Base-by-base conservation (phyloP, 2,113 vertebrate genomes). In the Bettongia penicillata region DNA sequence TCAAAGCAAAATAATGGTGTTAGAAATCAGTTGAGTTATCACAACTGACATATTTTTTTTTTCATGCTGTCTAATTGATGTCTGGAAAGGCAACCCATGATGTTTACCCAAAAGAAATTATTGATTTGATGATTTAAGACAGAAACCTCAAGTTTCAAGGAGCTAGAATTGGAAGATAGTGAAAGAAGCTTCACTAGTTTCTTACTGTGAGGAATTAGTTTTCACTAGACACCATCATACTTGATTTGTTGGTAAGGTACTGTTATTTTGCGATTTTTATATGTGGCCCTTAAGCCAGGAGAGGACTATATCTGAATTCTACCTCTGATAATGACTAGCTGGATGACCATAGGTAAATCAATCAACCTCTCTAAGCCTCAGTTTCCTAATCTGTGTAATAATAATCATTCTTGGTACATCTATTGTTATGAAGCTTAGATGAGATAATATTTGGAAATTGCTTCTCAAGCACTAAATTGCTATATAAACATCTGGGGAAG, bases 21-120 rank as follows among this genome's bases (percentile, higher is more conserved):
- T 95, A 50, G 1, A 92, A 94, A 93, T 96, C 10, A 95, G 7
- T 97, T 92, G 84, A 14, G 7, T 95, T 90, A 9, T 23, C 8
- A 24, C 90, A 48, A 43, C 50, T 92, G 93, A 53, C 23, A 92
- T 25, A 91, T 0, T 95, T 77, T 90, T n/a, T n/a, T n/a, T 1
- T 92, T 26, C 43, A 93, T 96, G 3, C 53, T 16, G 90, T 93
- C 25, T 95, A 28, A 90, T 31, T 92, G 53, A 52, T 93, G 28
- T n/a, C 49, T 68, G n/a, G 19, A 97, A 91, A 93, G 16, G 50
- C 25, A 61, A 91, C 0, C 10, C 0, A 8, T 61, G 47, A 0
- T 4, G 43, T 0, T 10, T 1, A 91, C 22, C 2, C 91, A 51
- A 93, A 48, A 92, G 61, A 4, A 52, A 0, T 19, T 93, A 95